A percentile compares a stretch with the other conserved stretches of the same genome.
phyloP scores from a whole-genome alignment of 2,888 invertebrate species.

The Pharmacophagus antenor region DNA sequence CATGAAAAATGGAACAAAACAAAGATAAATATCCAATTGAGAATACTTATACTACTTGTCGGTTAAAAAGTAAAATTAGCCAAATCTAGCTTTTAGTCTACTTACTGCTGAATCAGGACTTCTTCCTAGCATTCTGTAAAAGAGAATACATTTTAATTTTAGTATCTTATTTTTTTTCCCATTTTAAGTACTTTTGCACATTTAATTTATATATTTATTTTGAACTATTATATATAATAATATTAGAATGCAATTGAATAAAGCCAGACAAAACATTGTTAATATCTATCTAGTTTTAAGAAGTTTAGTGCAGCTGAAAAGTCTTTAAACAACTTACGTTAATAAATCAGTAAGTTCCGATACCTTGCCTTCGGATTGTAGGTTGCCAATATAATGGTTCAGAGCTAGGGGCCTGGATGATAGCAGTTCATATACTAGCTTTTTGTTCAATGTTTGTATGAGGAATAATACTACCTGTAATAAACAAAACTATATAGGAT shows the following conservation, averaged over 20 bases:
- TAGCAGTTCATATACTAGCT: conserved; percentile 85
- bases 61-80: no score
- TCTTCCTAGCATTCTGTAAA: conserved; percentile 83
- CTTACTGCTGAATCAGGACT: conserved; percentile 85
- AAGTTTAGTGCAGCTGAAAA: neutral
- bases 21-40: no score
- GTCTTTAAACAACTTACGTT: no score
- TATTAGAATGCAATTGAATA: no score
- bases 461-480: conserved; percentile 87
- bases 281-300: no score
- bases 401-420: conserved; percentile 86
- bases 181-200: neutral
- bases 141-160: conserved; percentile 21
- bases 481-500: neutral
- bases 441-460: conserved; percentile 85
- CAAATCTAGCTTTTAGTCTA: conserved; percentile 41
- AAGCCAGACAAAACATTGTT: no score
- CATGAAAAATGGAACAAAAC: no score
- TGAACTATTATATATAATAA: no score
- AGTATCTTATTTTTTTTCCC: neutral
- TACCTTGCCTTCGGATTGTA: conserved; percentile 84
- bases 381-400: conserved; percentile 86
- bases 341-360: conserved; percentile 86
- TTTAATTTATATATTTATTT: neutral
- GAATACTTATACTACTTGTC: no score